Conservation (phyloP, 2,888 invertebrate genomes). For the Asteroscopus sphinx region DNA sequence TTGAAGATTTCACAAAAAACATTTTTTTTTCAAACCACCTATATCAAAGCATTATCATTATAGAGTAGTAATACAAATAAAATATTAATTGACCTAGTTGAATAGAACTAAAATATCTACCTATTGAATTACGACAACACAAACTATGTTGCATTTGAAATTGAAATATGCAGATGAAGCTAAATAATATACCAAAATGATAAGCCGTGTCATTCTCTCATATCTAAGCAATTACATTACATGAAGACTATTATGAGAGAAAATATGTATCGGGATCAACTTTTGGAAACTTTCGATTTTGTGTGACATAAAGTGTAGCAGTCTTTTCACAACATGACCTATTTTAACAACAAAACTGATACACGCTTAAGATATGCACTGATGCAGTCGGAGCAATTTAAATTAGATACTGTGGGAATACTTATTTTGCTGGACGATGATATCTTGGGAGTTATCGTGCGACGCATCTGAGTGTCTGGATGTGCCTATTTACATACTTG, state of each 20-base stretch:
- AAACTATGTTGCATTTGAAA: slow-evolving; percentile 23
- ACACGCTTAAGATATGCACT: slow-evolving; percentile 62
- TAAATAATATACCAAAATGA: slow-evolving; percentile 7
- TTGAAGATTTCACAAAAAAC: background rate
- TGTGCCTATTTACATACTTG: slow-evolving; percentile 47
- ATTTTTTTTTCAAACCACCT: background rate
- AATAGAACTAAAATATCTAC: slow-evolving; percentile 30
- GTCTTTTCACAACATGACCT: slow-evolving; percentile 37
- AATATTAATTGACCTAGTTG: slow-evolving; percentile 31
- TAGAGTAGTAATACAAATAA: slow-evolving; percentile 2
- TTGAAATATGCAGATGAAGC: slow-evolving; percentile 27
- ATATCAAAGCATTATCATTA: slow-evolving; percentile 4
- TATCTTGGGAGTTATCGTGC: slow-evolving; percentile 55
- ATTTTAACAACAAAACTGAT: slow-evolving; percentile 60
- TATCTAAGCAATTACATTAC: slow-evolving; percentile 6
- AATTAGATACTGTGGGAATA: slow-evolving; percentile 65
- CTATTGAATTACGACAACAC: slow-evolving; percentile 21
- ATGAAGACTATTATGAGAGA: background rate
- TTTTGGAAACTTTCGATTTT: slow-evolving; percentile 7
- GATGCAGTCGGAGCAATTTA: slow-evolving; percentile 62
- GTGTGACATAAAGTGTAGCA: background rate
- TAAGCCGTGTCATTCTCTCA: slow-evolving; percentile 11
- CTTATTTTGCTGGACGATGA: slow-evolving; percentile 54
- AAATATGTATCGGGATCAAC: slow-evolving; percentile 3
- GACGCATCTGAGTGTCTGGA: slow-evolving; percentile 41